Evolutionary conservation across 2,113 vertebrate species (phyloP).

Genomic region (Carlito syrichta): DNA sequence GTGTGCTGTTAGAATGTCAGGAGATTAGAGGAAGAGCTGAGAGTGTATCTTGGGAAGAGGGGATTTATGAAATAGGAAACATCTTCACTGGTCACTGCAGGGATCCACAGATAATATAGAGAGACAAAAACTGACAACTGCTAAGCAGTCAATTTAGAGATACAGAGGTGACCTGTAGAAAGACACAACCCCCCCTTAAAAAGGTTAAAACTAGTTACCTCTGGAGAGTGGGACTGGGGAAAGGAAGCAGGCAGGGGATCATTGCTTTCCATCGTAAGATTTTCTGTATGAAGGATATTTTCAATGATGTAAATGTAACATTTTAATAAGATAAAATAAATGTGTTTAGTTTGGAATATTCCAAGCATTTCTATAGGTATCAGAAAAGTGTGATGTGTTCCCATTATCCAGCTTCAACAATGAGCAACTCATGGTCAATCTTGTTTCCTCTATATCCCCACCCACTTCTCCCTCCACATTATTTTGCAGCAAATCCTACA

Average conservation of each 20-base stretch:
- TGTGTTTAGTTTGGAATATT: background rate
- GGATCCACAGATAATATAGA: background rate
- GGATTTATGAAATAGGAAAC: background rate
- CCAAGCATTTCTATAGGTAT: background rate
- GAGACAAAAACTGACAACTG: background rate
- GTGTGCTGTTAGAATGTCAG: background rate
- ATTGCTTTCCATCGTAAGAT: background rate
- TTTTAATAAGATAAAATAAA: background rate
- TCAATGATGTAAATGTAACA: background rate
- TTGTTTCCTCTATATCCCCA: background rate
- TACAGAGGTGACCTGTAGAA: background rate
- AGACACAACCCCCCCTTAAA: rapidly evolving
- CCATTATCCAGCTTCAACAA: background rate
- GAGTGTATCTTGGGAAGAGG: background rate
- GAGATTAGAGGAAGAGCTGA: rapidly evolving
- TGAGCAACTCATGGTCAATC: background rate
- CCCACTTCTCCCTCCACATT: background rate
- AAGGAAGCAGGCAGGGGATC: background rate
- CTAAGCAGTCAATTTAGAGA: background rate
- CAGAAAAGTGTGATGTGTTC: background rate
- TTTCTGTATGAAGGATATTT: background rate
- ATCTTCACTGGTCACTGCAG: background rate
- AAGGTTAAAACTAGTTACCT: background rate
- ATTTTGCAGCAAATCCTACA: background rate
- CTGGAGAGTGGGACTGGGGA: background rate